phyloP scores from a whole-genome alignment of 1,140 invertebrate species.

The Grapholita molesta region DNA sequence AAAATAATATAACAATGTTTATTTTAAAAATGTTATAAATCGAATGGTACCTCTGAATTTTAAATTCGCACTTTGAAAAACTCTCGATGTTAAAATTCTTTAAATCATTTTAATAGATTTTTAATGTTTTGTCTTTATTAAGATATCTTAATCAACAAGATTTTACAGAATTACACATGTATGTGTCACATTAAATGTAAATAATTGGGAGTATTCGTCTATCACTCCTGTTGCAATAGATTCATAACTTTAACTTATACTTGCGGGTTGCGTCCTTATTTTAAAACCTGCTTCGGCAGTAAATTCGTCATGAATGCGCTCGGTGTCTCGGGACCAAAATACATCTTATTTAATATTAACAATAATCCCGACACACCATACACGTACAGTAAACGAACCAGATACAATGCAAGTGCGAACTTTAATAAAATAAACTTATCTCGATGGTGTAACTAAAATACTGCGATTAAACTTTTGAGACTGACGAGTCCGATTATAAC shows the following conservation, averaged over 20 bases:
- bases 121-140: too few relatives aligned
- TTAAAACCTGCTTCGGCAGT: background rate
- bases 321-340: background rate
- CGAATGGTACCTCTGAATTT: too few relatives aligned
- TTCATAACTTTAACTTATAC: background rate
- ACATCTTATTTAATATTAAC: background rate
- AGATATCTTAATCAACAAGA: too few relatives aligned
- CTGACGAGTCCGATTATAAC: background rate
- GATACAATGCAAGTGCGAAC: background rate
- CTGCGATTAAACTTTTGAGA: background rate
- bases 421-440: background rate
- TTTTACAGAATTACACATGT: too few relatives aligned
- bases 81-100: too few relatives aligned
- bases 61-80: too few relatives aligned
- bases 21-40: too few relatives aligned
- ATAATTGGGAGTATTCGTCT: background rate
- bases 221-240: background rate
- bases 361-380: background rate
- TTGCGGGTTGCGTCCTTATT: background rate
- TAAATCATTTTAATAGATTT: too few relatives aligned
- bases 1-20: too few relatives aligned
- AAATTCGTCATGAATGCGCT: background rate
- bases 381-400: background rate
- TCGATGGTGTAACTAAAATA: background rate
- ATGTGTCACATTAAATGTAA: too few relatives aligned